Evolutionary conservation across 37 sponge, comb jelly and placozoan species (phyloP).

Genomic region (Crambe crambe): DNA sequence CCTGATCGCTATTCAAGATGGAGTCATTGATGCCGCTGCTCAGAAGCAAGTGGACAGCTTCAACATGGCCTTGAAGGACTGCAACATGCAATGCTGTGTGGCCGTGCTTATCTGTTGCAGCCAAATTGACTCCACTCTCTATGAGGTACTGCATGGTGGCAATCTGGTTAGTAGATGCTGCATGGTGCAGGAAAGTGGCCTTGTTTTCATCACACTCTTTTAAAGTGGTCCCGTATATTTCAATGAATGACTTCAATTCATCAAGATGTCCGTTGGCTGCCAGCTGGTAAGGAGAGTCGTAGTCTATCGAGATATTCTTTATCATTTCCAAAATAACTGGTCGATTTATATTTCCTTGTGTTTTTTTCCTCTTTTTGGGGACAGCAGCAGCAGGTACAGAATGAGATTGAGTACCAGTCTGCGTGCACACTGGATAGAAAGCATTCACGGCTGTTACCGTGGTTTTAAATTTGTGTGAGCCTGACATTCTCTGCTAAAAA

Average conservation of each 20-base stretch:
- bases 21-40: slow-evolving; percentile 43
- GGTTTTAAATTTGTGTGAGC: background rate
- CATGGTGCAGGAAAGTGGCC: slow-evolving; percentile 62
- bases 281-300: slow-evolving; percentile 25
- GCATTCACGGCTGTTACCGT: background rate
- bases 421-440: background rate
- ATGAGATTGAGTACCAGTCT: background rate
- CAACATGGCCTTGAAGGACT: slow-evolving; percentile 19
- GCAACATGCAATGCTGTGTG: slow-evolving; percentile 88
- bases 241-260: slow-evolving; percentile 28
- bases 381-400: no score
- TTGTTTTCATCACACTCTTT: slow-evolving; percentile 34
- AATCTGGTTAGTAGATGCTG: slow-evolving; percentile 53
- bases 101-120: slow-evolving; percentile 67
- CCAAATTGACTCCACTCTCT: slow-evolving; percentile 52
- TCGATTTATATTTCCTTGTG: background rate
- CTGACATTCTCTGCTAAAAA: no score
- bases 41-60: slow-evolving; percentile 59
- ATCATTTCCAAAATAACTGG: slow-evolving; percentile 24
- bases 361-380: background rate
- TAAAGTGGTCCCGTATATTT: slow-evolving; percentile 14
- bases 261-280: slow-evolving; percentile 50
- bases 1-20: slow-evolving; percentile 39
- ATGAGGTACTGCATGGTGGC: slow-evolving; percentile 66
- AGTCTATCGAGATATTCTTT: background rate